phyloP scores from a whole-genome alignment of 2,888 invertebrate genomes.

The Tetragnatha montana region DNA sequence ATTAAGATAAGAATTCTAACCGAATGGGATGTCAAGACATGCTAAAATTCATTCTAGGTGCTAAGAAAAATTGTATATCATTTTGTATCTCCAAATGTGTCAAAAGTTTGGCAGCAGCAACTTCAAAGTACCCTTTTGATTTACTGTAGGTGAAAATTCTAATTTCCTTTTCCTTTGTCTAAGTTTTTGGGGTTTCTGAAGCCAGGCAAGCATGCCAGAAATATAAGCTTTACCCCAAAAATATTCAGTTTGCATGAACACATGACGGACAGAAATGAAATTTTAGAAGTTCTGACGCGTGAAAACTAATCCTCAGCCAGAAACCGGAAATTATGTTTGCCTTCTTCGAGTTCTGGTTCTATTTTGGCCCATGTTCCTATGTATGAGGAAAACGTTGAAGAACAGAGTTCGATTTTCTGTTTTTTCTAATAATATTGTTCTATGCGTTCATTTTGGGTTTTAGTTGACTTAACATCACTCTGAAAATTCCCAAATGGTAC shows the following conservation, averaged over 20 bases:
- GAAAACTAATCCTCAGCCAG: conserved; percentile 27
- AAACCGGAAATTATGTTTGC: conserved; percentile 57
- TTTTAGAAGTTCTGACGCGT: conserved; percentile 35
- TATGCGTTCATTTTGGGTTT: too few species aligned
- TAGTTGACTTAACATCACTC: too few species aligned
- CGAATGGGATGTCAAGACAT: too few species aligned
- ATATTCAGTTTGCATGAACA: conserved; percentile 47
- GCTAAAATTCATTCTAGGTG: too few species aligned
- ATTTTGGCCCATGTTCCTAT: conserved; percentile 15
- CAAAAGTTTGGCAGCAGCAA: too few species aligned
- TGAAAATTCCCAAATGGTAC: too few species aligned
- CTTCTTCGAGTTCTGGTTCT: neutral
- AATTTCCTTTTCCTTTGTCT: conserved; percentile 35
- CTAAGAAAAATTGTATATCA: too few species aligned
- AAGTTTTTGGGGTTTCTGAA: neutral
- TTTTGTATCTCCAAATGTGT: too few species aligned
- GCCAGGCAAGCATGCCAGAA: conserved; percentile 16
- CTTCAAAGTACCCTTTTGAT: neutral
- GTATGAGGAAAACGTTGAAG: conserved; percentile 19
- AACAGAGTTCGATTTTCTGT: neutral
- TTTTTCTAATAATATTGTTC: neutral
- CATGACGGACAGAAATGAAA: conserved; percentile 33
- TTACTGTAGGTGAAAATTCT: conserved; percentile 13
- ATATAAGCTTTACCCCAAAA: conserved; percentile 38
- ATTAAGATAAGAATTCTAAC: too few species aligned